A percentile compares a stretch with the other conserved stretches of the same genome.
Evolutionary conservation across 2,113 vertebrate species (phyloP).

Genomic region (Carassius auratus): DNA sequence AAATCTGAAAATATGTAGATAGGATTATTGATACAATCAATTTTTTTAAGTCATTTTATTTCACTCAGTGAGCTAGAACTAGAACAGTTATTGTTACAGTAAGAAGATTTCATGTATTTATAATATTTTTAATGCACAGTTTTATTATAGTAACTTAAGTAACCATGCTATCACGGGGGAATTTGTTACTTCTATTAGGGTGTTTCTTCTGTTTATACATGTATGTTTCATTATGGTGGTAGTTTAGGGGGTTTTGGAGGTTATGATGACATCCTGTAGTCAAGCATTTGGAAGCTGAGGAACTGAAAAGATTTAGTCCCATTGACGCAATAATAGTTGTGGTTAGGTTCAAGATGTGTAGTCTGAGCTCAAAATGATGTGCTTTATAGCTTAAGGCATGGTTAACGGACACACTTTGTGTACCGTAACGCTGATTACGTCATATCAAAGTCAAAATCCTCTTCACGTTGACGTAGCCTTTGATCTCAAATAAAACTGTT

Average conservation of each 20-base stretch:
- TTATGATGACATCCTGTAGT: background rate
- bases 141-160: background rate
- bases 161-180: background rate
- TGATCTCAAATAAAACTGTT: background rate
- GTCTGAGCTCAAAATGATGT: background rate
- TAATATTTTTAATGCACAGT: background rate
- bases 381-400: background rate
- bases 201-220: background rate
- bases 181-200: background rate
- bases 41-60: background rate
- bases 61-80: background rate
- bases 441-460: background rate
- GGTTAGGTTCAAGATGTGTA: background rate
- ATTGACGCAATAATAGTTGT: background rate
- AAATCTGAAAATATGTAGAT: constrained; percentile 78
- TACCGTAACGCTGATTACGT: no score
- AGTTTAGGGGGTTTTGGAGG: background rate
- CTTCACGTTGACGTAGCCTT: background rate
- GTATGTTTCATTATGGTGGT: background rate
- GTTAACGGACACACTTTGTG: background rate
- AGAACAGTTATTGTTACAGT: background rate
- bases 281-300: background rate
- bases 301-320: background rate
- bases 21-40: background rate
- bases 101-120: background rate